These are phyloP conservation scores for Pseudomugil gertrudae DNA, from an alignment of 2,797 vertebrate genomes.

Conservation along the genomic window DNA sequence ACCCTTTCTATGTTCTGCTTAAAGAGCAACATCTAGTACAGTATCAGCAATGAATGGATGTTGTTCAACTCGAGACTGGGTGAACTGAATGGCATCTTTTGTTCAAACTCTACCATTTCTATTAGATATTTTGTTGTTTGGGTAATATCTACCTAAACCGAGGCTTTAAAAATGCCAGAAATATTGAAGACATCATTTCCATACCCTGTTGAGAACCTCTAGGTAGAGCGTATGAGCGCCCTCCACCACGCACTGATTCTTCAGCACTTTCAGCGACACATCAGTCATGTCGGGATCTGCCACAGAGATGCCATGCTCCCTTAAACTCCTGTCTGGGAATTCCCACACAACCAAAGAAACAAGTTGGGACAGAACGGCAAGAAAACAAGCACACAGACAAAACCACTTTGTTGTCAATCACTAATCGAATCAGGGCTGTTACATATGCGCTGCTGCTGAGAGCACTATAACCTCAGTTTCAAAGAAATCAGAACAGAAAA, in stretches of 20 bases:
- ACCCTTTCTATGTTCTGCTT: constrained; percentile 9
- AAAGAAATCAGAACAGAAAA: not conserved
- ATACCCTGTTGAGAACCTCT: constrained; percentile 91
- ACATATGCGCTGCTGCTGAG: not conserved
- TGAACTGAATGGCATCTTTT: too few species aligned
- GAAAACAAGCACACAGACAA: constrained; percentile 10
- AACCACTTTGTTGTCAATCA: constrained; percentile 1
- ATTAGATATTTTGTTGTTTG: not conserved
- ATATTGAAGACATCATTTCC: not conserved
- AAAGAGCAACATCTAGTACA: constrained; percentile 3
- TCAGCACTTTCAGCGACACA: constrained; percentile 85
- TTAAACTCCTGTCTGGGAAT: constrained; percentile 76
- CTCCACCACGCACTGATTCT: constrained; percentile 91
- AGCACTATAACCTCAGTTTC: not conserved
- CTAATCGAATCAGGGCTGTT: constrained; percentile 36
- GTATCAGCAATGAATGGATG: constrained; percentile 27
- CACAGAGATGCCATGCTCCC: constrained; percentile 75
- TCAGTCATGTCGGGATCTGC: constrained; percentile 82
- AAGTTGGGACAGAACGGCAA: constrained; percentile 10
- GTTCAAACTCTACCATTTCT: not conserved
- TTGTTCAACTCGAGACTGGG: constrained; percentile 5
- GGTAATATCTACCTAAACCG: not conserved
- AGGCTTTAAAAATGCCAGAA: not conserved
- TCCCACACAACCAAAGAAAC: constrained; percentile 6
- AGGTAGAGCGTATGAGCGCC: constrained; percentile 89